Percentiles rank a stretch among this genome's conserved stretches.
Conservation (phyloP, 1,140 invertebrate species). For the Physella acuta region DNA sequence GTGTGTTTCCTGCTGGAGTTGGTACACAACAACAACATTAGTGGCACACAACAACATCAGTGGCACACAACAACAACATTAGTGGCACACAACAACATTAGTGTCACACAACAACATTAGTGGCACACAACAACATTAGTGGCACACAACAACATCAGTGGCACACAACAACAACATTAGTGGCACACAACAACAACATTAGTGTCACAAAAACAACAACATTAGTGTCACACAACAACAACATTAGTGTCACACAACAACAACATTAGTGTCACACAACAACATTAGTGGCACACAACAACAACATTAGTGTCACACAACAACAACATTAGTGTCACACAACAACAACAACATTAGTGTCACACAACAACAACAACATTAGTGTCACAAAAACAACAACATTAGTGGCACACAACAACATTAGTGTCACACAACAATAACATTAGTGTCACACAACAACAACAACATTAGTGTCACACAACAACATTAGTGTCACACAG, state of each 20-base stretch:
- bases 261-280: neutral
- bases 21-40: neutral
- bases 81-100: neutral
- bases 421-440: neutral
- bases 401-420: no score
- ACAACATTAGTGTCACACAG: neutral
- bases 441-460: no score
- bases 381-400: no score
- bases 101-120: neutral
- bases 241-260: neutral
- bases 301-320: neutral
- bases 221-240: no score
- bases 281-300: neutral
- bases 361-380: no score
- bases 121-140: neutral
- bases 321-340: neutral
- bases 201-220: no score
- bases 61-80: neutral
- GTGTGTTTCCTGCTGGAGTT: conserved; percentile 12
- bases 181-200: no score
- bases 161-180: no score
- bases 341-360: no score
- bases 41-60: neutral
- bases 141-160: no score
- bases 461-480: neutral